Evolutionary conservation across 2,797 vertebrate species (phyloP), one percentile per base, ranked within the genome.

Genomic region (Sitta carolinensis): DNA sequence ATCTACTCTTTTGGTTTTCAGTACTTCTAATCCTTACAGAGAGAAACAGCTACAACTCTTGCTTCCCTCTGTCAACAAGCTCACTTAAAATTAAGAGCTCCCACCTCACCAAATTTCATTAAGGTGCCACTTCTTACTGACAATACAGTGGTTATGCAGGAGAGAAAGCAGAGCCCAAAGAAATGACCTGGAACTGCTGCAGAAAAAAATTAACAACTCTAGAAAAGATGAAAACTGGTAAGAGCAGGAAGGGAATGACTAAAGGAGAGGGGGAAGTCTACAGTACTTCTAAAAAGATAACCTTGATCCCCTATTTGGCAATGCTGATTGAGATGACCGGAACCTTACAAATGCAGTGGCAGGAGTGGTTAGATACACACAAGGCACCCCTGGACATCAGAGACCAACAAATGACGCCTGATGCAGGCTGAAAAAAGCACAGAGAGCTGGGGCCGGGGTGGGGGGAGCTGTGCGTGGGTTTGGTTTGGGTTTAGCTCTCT

Each of bases 381-480:
- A 1, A 34, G 1, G 6, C 10, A 57, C 27, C 51, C 18, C 6
- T 2, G 16, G 58, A 68, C 34, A 20, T 25, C 17, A 29, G 0
- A 45, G 29, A 55, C 68, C 18, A 22, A 48, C 10, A 85, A 59
- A 32, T 7, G 34, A 38, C 0, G 3, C 32, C 5, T 54, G 43
- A 43, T 47, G 61, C 21, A 84, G 52, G 51, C 63, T 87, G 48
- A 29, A 43, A 73, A 62, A 34, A 3, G 22, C 72, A 51, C 1
- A 0, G 15, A 1, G 22, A 68, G 47, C 27, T 30, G n/a, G 18
- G 42, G 52, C 36, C 36, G 23, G 5, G 1, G 10, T 1, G 4
- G 4, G 43, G 27, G 16, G 4, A 50, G 17, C 5, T 21, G 16
- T 36, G 20, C 1, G 10, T 45, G 48, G 22, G 29, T 12, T 54